Base-by-base conservation (phyloP, 2,888 invertebrate genomes). In the Cataglyphis rosenhaueri region DNA sequence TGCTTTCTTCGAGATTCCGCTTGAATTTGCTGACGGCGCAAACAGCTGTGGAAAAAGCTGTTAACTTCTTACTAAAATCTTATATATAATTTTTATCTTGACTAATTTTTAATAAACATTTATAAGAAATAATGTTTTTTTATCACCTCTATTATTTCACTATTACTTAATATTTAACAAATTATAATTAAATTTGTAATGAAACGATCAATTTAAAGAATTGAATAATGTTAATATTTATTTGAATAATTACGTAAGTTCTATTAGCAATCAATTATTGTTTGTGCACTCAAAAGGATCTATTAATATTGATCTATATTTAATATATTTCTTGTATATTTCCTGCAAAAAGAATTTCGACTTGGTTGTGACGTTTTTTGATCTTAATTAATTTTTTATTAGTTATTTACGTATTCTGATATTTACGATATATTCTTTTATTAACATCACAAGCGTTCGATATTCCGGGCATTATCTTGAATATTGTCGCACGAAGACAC, bases 1-100 rank as follows among this genome's bases (percentile, higher is more conserved):
- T 78, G 78, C 73, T 73, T 78, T 61, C 59, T 78, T 78, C 12
- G 6, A 44, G 78, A 70, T 78, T 59, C 44, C 59, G 73, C 25
- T 48, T 59, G 44, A 78, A 78, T 78, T 76, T 59, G 71, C 78
- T 29, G 78, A 71, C 44, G 32, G 18, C 62, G 57, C 68, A 65
- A 73, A 73, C 18, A 35, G 25, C 73, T 59, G 59, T 55, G 78
- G 25, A 8, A 71, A 78, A 41, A 52, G n/a, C 59, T 79, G n/a
- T 70, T 57, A 70, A 25, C 52, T 52, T 25, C 29, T 38, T 55
- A 38, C n/a, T 21, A 52, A 62, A 38, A 25, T 25, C 25, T 48
- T 21, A 32, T 10, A 12, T 6, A 15, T 35, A 35, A 65, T 75
- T 64, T 62, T 62, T 35, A 64, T 44, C 18, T 18, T 32, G 10